Evolutionary conservation across 2,888 invertebrate species (phyloP).

Genomic region (Xanthostigma xanthostigma): DNA sequence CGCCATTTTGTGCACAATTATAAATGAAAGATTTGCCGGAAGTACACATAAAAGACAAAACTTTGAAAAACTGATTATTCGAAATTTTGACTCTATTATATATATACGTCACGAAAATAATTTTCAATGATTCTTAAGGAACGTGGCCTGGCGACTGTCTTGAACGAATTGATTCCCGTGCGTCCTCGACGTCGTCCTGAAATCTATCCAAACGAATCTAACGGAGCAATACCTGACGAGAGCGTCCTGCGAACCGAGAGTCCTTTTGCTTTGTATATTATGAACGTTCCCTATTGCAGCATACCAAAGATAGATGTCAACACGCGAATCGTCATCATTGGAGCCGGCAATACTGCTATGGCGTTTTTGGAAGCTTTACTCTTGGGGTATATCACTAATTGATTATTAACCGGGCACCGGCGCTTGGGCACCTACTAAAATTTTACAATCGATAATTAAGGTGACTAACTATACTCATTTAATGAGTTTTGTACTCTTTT

Average conservation of each 20-base stretch:
- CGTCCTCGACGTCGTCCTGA: conserved; percentile 19
- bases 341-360: conserved; percentile 46
- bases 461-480: no score
- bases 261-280: conserved; percentile 38
- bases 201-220: conserved; percentile 9
- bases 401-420: conserved; percentile 5
- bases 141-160: conserved; percentile 9
- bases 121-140: no score
- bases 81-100: no score
- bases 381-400: conserved; percentile 29
- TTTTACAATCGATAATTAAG: no score
- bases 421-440: no score
- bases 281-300: conserved; percentile 35
- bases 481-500: no score
- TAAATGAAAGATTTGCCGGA: no score
- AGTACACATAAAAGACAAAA: no score
- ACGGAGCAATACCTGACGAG: conserved; percentile 8
- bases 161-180: conserved; percentile 28
- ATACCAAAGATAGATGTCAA: conserved; percentile 37
- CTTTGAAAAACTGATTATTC: no score
- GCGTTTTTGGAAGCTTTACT: conserved; percentile 45
- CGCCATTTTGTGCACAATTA: no score
- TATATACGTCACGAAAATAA: no score
- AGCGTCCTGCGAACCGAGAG: conserved; percentile 8
- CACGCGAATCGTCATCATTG: conserved; percentile 45